Evolutionary conservation across 1,140 invertebrate species (phyloP).

Genomic region (Apis florea): DNA sequence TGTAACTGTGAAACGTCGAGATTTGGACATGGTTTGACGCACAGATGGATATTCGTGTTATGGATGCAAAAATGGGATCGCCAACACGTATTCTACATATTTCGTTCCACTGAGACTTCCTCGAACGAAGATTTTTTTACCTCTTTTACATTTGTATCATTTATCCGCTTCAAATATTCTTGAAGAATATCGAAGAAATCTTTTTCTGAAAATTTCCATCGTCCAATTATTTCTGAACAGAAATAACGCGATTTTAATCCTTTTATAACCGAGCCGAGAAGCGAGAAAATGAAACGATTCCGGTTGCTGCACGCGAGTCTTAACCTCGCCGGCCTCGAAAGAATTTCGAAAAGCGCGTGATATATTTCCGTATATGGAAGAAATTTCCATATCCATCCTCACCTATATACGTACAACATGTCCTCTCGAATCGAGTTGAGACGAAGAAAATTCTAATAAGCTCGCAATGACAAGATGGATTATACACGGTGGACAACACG

Average conservation of each 20-base stretch:
- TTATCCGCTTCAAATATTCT: too few species aligned
- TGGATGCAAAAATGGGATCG: neutral
- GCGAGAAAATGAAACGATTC: slow-evolving; percentile 7
- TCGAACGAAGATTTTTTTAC: too few species aligned
- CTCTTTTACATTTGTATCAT: too few species aligned
- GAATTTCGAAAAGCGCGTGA: slow-evolving; percentile 17
- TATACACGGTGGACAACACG: too few species aligned
- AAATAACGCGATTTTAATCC: neutral
- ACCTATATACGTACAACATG: slow-evolving; percentile 18
- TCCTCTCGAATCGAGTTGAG: too few species aligned
- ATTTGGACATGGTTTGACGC: neutral
- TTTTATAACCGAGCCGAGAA: neutral
- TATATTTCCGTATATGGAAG: slow-evolving; percentile 6
- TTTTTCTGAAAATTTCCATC: too few species aligned
- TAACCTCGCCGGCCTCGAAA: slow-evolving; percentile 16
- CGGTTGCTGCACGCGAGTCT: slow-evolving; percentile 25
- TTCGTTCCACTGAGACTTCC: neutral
- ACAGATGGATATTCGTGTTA: neutral
- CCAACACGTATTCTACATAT: too few species aligned
- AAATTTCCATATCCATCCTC: slow-evolving; percentile 24
- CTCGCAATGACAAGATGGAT: too few species aligned
- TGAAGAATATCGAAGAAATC: too few species aligned
- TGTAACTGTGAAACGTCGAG: neutral
- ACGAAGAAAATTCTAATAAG: too few species aligned
- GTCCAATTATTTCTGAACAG: neutral